Percentiles rank a stretch among this genome's conserved stretches.
These are phyloP conservation scores for Eurois occulta DNA, from an alignment of 2,888 invertebrate species.

Conservation along the genomic window DNA sequence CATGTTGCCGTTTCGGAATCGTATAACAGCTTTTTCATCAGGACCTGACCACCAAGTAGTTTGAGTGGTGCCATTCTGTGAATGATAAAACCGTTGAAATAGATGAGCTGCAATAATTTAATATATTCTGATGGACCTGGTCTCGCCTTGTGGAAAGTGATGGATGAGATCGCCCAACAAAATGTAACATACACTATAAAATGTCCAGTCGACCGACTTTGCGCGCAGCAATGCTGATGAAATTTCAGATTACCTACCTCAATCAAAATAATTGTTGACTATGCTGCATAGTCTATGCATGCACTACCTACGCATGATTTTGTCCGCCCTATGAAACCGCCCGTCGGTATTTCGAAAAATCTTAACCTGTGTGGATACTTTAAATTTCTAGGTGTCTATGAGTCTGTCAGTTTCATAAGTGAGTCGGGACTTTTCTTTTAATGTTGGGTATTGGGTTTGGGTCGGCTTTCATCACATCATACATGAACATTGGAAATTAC, in stretches of 20 bases:
- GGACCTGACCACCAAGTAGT: conserved; percentile 80
- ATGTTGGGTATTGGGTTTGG: too few species aligned
- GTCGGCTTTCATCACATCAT: background rate
- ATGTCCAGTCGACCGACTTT: background rate
- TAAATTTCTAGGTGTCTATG: background rate
- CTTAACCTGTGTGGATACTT: background rate
- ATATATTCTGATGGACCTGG: background rate
- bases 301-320: background rate
- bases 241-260: background rate
- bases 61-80: conserved; percentile 70
- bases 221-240: background rate
- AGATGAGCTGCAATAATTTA: background rate
- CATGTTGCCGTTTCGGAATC: conserved; percentile 90
- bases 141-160: background rate
- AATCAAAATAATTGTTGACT: background rate
- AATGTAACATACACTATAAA: background rate
- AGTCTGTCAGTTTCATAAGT: background rate
- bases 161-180: background rate
- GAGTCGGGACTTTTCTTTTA: background rate
- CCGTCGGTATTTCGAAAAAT: background rate
- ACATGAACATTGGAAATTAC: background rate
- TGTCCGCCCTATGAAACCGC: background rate
- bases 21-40: conserved; percentile 87
- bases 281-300: background rate
- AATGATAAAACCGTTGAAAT: conserved; percentile 2